Evolutionary conservation across 2,797 vertebrate genomes (phyloP).

Genomic region (Spinus pinus): DNA sequence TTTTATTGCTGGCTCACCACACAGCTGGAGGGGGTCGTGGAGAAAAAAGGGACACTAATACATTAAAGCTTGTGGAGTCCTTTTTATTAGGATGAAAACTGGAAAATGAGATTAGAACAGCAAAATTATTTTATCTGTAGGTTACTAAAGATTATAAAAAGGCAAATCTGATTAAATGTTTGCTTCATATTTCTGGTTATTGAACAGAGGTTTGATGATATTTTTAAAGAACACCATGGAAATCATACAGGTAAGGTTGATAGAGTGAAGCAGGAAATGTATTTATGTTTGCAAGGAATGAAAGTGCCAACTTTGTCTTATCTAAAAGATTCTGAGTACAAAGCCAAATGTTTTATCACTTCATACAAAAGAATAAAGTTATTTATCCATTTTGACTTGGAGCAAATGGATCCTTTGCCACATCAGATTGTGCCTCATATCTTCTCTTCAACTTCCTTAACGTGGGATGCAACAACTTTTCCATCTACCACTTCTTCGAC

Average conservation of each 20-base stretch:
- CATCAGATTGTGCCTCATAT: conserved; percentile 39
- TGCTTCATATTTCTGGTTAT: not conserved
- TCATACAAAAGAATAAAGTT: not conserved
- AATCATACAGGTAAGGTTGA: not conserved
- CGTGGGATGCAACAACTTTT: conserved; percentile 78
- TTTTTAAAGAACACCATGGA: not conserved
- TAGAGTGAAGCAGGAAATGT: not conserved
- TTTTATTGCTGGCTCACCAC: not conserved
- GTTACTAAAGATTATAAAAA: not conserved
- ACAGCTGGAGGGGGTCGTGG: not conserved
- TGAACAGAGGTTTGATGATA: not conserved
- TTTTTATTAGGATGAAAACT: conserved; percentile 28
- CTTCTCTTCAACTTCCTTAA: conserved; percentile 76
- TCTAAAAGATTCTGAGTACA: not conserved
- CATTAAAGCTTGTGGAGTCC: not conserved
- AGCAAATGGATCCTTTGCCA: not conserved
- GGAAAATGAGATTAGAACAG: not conserved
- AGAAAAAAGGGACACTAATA: not conserved
- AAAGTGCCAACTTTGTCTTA: not conserved
- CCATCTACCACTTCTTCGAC: conserved; percentile 87
- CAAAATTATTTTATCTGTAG: not conserved
- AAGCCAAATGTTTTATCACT: not conserved
- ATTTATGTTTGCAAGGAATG: not conserved
- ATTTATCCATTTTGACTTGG: not conserved
- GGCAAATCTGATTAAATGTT: not conserved